These are phyloP conservation scores for Lophotriccus pileatus DNA, from an alignment of 2,797 vertebrate genomes.

Conservation along the genomic window DNA sequence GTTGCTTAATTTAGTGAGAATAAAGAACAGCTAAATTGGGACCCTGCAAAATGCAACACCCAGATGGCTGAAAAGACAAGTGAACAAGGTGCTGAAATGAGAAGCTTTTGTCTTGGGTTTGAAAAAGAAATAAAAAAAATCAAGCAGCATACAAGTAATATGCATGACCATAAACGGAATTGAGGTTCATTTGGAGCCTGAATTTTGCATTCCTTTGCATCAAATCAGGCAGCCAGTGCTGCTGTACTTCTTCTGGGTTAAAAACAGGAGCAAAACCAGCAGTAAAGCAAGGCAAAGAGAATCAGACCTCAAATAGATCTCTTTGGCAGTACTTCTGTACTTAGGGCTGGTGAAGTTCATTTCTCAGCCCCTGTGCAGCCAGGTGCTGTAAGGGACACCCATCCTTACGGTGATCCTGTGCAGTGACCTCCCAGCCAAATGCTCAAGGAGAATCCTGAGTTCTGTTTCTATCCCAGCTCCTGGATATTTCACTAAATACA, in stretches of 20 bases:
- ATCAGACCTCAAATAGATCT: not conserved
- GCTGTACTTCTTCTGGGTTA: not conserved
- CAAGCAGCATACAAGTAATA: not conserved
- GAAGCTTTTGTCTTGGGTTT: constrained; percentile 19
- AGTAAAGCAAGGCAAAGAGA: not conserved
- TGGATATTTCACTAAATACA: not conserved
- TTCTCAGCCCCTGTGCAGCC: not conserved
- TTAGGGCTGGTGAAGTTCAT: not conserved
- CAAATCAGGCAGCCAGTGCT: not conserved
- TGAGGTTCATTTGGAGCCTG: not conserved
- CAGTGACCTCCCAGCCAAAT: not conserved
- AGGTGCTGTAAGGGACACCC: not conserved
- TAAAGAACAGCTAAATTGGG: constrained; percentile 41
- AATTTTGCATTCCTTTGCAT: not conserved
- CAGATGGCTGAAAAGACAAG: constrained; percentile 23
- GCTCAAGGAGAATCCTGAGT: not conserved
- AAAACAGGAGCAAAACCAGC: not conserved
- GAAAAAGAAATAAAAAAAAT: not conserved
- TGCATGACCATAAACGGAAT: not conserved
- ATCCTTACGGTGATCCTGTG: fast-evolving
- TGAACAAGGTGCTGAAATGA: constrained; percentile 26
- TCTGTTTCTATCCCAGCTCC: not conserved
- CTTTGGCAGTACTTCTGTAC: fast-evolving
- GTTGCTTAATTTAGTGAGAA: constrained; percentile 18
- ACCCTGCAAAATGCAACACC: constrained; percentile 1